These are phyloP conservation scores for Phyllostomus hastatus DNA, from an alignment of 2,113 vertebrate genomes.

Conservation along the genomic window DNA sequence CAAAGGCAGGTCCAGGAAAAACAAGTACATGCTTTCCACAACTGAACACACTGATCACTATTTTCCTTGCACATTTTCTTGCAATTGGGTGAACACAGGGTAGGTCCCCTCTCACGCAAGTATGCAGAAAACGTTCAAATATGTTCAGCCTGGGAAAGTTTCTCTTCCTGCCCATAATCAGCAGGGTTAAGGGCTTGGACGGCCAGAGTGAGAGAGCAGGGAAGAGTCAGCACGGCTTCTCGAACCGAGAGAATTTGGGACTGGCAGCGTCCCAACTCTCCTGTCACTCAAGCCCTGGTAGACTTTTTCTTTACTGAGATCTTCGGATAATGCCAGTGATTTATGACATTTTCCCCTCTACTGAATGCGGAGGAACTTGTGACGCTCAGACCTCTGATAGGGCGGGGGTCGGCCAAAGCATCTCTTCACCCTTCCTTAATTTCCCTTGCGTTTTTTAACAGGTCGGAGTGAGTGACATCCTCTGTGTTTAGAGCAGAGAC, in stretches of 20 bases:
- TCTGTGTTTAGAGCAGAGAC: slow-evolving; percentile 61
- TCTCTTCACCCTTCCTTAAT: slow-evolving; percentile 47
- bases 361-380: slow-evolving; percentile 29
- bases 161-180: not conserved
- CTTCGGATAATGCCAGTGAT: not conserved
- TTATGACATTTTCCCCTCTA: not conserved
- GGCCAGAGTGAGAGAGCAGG: not conserved
- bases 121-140: not conserved
- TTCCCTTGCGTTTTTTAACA: slow-evolving; percentile 59
- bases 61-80: not conserved
- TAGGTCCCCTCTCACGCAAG: not conserved
- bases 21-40: too few species aligned
- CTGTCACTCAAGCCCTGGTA: not conserved
- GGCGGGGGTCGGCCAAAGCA: not conserved
- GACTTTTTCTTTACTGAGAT: slow-evolving; percentile 11
- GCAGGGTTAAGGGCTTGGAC: not conserved
- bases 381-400: not conserved
- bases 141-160: not conserved
- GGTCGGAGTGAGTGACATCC: slow-evolving; percentile 61
- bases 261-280: not conserved
- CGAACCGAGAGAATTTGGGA: not conserved
- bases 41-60: not conserved
- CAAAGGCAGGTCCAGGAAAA: accelerated
- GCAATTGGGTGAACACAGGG: not conserved
- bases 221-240: not conserved